Percentiles rank a stretch among this genome's conserved stretches.
These are phyloP conservation scores for Alviniconcha marisindica DNA, from an alignment of 1,140 invertebrate species.

Conservation along the genomic window DNA sequence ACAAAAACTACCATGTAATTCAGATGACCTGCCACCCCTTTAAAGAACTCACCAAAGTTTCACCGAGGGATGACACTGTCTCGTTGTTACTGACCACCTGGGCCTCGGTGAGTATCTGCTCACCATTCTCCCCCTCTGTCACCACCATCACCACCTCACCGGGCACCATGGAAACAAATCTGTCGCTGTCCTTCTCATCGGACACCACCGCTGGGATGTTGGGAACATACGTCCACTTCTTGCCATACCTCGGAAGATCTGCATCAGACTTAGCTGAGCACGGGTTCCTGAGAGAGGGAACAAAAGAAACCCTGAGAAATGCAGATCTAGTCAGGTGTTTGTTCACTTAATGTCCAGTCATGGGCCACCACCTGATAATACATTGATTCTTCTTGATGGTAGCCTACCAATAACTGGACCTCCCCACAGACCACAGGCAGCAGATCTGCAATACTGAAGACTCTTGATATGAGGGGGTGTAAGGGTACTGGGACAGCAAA, in stretches of 20 bases:
- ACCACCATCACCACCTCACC: slow-evolving; percentile 27
- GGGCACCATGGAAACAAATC: slow-evolving; percentile 3
- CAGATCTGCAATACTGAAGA: no score
- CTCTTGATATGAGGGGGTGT: no score
- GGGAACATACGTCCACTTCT: slow-evolving; percentile 61
- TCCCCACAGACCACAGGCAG: no score
- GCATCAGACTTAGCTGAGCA: slow-evolving; percentile 69
- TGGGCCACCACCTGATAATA: not conserved
- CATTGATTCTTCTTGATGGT: no score
- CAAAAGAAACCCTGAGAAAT: no score
- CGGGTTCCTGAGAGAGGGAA: slow-evolving; percentile 58
- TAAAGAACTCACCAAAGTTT: not conserved
- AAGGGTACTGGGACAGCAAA: no score
- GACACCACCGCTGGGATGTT: slow-evolving; percentile 58
- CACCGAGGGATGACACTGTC: slow-evolving; percentile 16
- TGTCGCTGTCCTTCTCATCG: not conserved
- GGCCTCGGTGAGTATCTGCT: slow-evolving; percentile 35
- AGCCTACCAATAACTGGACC: no score
- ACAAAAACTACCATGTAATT: no score
- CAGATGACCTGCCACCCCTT: no score
- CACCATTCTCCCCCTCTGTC: slow-evolving; percentile 20
- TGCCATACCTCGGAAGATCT: slow-evolving; percentile 72
- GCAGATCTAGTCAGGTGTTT: no score
- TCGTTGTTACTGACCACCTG: slow-evolving; percentile 38
- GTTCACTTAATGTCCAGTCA: not conserved